Evolutionary conservation across 30 jellyfish, hydroid and myxozoan genomes (phyloP).

Genomic region (Hydractinia echinata): DNA sequence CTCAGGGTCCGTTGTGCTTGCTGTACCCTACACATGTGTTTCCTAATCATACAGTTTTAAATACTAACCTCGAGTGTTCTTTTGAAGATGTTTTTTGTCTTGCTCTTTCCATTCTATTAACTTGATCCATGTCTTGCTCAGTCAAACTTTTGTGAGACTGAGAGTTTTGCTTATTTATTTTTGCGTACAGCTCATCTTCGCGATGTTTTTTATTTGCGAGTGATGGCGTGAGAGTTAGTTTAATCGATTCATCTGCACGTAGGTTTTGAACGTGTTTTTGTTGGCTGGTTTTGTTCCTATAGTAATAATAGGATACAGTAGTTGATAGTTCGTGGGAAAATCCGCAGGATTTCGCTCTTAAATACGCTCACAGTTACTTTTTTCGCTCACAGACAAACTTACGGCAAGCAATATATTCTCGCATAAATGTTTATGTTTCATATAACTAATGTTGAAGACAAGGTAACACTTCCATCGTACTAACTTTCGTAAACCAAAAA

Average conservation of each 20-base stretch:
- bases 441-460: too few relatives aligned
- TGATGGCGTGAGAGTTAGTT: neutral
- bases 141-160: neutral
- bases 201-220: neutral
- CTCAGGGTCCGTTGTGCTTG: too few relatives aligned
- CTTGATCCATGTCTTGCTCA: conserved; percentile 27
- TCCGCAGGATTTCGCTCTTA: too few relatives aligned
- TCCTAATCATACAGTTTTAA: too few relatives aligned
- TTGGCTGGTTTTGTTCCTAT: neutral
- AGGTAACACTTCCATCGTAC: too few relatives aligned
- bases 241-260: conserved; percentile 7
- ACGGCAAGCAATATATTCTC: too few relatives aligned
- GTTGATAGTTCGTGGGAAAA: neutral
- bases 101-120: conserved; percentile 44
- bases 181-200: conserved; percentile 2
- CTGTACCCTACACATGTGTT: too few relatives aligned
- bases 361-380: too few relatives aligned
- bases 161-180: neutral
- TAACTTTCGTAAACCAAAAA: too few relatives aligned
- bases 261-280: neutral
- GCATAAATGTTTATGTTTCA: too few relatives aligned
- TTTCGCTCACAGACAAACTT: too few relatives aligned
- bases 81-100: conserved; percentile 14
- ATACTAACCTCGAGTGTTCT: neutral
- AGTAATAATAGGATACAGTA: neutral